phyloP scores from a whole-genome alignment of 92 coral and sea anemone genomes.

The Montipora capitata region DNA sequence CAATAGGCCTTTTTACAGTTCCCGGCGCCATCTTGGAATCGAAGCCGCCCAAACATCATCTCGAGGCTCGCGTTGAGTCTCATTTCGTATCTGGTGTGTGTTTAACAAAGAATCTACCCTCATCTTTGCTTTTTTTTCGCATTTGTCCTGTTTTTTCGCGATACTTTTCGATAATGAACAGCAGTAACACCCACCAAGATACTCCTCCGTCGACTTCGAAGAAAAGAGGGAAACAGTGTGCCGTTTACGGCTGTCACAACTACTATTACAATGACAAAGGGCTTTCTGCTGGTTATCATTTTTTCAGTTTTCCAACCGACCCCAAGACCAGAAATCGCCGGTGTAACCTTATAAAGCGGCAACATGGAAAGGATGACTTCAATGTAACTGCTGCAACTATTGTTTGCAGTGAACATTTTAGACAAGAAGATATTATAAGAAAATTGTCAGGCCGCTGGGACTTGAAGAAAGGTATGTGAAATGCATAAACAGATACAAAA shows the following conservation, averaged over 20 bases:
- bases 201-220: constrained; percentile 11
- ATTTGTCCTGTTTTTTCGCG: not conserved
- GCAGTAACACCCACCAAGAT: not conserved
- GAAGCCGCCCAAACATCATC: not conserved
- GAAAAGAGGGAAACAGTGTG: constrained; percentile 66
- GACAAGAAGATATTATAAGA: constrained; percentile 45
- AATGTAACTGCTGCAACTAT: constrained; percentile 65
- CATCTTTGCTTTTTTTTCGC: not conserved
- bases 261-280: constrained; percentile 55
- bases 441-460: constrained; percentile 29
- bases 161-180: not conserved
- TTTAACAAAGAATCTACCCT: not conserved
- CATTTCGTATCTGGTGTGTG: not conserved
- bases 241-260: constrained; percentile 56
- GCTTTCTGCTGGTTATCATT: constrained; percentile 32
- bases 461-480: constrained; percentile 21
- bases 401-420: constrained; percentile 63
- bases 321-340: constrained; percentile 52
- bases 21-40: too few species aligned
- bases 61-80: not conserved
- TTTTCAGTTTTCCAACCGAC: constrained; percentile 66
- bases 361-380: constrained; percentile 52
- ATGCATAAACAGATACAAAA: constrained; percentile 6
- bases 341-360: constrained; percentile 58
- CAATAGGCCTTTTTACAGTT: too few species aligned